Evolutionary conservation across 1,140 invertebrate genomes (phyloP).

Genomic region (Centruroides sculpturatus): DNA sequence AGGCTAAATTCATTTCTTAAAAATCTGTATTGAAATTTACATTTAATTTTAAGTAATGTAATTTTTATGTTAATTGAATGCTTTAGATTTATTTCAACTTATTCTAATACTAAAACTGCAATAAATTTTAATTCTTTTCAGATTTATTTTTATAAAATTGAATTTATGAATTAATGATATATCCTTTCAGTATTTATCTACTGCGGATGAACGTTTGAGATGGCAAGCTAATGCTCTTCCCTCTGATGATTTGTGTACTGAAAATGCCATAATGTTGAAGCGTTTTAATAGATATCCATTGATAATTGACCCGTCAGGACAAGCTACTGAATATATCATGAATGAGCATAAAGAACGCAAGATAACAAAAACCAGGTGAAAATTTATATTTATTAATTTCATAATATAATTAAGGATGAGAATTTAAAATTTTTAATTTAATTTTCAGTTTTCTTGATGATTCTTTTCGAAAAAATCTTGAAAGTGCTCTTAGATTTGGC

Average conservation of each 20-base stretch:
- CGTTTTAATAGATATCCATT: conserved; percentile 97
- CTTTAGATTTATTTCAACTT: too few species aligned
- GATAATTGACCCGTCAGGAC: conserved; percentile 98
- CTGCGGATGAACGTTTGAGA: conserved; percentile 90
- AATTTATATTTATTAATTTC: background rate
- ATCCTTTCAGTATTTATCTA: conserved; percentile 65
- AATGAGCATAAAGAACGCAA: conserved; percentile 94
- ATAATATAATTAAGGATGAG: background rate
- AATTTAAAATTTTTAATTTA: too few species aligned
- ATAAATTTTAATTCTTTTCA: too few species aligned
- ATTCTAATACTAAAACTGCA: too few species aligned
- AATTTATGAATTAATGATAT: background rate
- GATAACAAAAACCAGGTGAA: conserved; percentile 81
- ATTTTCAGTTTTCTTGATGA: conserved; percentile 78
- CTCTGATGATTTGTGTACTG: conserved; percentile 93
- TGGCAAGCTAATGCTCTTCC: conserved; percentile 97
- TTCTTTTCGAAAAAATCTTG: conserved; percentile 96
- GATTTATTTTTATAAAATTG: too few species aligned
- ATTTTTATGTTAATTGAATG: too few species aligned
- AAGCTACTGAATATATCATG: conserved; percentile 95
- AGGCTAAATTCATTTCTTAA: too few species aligned
- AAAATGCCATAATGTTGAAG: conserved; percentile 99
- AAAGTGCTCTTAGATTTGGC: conserved; percentile 94
- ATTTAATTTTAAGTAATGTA: too few species aligned
- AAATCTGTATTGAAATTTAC: too few species aligned